A percentile compares a stretch with the other conserved stretches of the same genome.
Conservation (phyloP, 1,140 invertebrate genomes). For the Meloidogyne hapla region DNA sequence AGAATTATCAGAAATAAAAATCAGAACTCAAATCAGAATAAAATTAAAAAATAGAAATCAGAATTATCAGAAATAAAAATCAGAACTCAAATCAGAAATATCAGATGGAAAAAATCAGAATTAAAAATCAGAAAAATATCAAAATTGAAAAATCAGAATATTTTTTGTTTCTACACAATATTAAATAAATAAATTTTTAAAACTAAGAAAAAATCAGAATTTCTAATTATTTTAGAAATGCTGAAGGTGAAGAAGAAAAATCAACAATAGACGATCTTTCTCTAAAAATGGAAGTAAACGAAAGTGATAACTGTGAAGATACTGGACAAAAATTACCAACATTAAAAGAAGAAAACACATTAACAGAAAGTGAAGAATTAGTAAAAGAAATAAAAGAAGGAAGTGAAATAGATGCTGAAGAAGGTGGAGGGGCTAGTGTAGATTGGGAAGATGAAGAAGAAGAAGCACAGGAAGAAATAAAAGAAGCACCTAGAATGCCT, state of each 20-base stretch:
- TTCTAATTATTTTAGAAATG: background rate
- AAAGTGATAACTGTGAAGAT: background rate
- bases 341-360: conserved; percentile 5
- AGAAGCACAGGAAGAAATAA: conserved; percentile 26
- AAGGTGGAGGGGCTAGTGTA: conserved; percentile 19
- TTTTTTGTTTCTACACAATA: too few species aligned
- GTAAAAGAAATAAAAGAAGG: background rate
- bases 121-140: too few species aligned
- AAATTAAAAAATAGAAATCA: too few species aligned
- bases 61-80: too few species aligned
- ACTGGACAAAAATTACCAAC: conserved; percentile 15
- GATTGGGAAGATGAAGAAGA: conserved; percentile 31
- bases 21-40: too few species aligned
- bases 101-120: too few species aligned
- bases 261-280: conserved; percentile 4
- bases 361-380: background rate
- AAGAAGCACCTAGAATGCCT: conserved; percentile 51
- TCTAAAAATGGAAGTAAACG: conserved; percentile 16
- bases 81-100: too few species aligned
- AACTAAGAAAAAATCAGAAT: too few species aligned
- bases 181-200: too few species aligned
- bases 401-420: background rate
- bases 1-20: too few species aligned
- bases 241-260: conserved; percentile 7
- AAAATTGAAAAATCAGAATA: too few species aligned